Evolutionary conservation across 2,797 vertebrate species (phyloP).

Genomic region (Argya squamiceps): DNA sequence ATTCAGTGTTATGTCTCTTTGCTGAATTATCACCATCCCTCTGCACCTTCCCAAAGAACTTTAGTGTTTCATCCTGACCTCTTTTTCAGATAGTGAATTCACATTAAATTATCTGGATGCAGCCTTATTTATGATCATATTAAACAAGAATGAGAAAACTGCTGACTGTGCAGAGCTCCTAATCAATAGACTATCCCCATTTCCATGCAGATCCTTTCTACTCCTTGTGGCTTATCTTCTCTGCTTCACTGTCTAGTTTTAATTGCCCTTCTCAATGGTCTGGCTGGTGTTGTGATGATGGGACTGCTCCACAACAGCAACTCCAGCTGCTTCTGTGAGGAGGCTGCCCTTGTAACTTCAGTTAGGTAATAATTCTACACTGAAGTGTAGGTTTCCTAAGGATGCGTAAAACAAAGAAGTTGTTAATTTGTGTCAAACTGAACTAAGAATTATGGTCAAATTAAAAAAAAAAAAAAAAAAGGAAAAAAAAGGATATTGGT

Average conservation of each 20-base stretch:
- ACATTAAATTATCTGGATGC: not conserved
- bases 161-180: not conserved
- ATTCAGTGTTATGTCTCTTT: not conserved
- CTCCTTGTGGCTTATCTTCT: not conserved
- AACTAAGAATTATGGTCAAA: not conserved
- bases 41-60: not conserved
- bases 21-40: not conserved
- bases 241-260: not conserved
- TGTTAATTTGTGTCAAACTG: not conserved
- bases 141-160: not conserved
- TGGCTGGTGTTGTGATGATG: not conserved
- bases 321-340: not conserved
- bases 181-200: not conserved
- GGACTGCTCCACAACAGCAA: not conserved
- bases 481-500: rapidly evolving
- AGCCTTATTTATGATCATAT: not conserved
- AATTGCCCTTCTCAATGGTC: not conserved
- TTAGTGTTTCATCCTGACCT: not conserved
- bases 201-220: not conserved
- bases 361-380: not conserved
- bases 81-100: not conserved
- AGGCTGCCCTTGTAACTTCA: not conserved
- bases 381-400: not conserved
- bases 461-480: not conserved
- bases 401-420: not conserved